Evolutionary conservation across 2,888 invertebrate species (phyloP).

Genomic region (Eupithecia dodoneata): DNA sequence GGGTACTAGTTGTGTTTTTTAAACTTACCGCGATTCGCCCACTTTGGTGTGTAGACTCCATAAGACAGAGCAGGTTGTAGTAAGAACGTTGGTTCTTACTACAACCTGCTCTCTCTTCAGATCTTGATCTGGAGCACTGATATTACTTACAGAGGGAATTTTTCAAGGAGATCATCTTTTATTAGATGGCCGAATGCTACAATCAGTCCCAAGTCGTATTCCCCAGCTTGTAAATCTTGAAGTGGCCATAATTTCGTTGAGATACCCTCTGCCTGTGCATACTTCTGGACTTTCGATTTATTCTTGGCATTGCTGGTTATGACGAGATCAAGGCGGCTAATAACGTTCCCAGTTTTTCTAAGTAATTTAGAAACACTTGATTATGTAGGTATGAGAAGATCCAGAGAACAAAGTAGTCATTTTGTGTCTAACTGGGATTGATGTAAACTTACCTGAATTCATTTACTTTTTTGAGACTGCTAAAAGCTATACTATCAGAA

Average conservation of each 20-base stretch:
- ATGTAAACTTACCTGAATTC: constrained; percentile 82
- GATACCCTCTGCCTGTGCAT: constrained; percentile 86
- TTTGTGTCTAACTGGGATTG: background rate
- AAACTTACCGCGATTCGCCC: background rate
- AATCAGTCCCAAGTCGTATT: constrained; percentile 94
- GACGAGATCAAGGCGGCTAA: constrained; percentile 87
- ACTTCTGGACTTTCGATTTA: constrained; percentile 87
- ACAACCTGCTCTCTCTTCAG: too few relatives aligned
- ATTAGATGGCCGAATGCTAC: constrained; percentile 97
- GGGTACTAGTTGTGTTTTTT: background rate
- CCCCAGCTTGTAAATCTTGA: constrained; percentile 61
- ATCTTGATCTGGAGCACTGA: background rate
- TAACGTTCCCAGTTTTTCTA: constrained; percentile 80
- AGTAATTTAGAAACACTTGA: constrained; percentile 46
- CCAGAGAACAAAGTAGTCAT: background rate
- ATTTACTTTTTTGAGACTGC: constrained; percentile 88
- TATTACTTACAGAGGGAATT: constrained; percentile 91
- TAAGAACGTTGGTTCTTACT: too few relatives aligned
- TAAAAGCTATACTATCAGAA: constrained; percentile 91
- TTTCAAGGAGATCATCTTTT: constrained; percentile 88
- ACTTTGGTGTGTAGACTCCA: background rate
- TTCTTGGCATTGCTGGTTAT: constrained; percentile 85
- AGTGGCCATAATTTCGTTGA: constrained; percentile 87
- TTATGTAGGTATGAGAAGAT: background rate
- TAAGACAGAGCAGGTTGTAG: background rate